A percentile compares a stretch with the other conserved stretches of the same genome.
These are phyloP conservation scores for Mustela lutreola DNA, from an alignment of 2,113 vertebrate genomes.

Conservation along the genomic window DNA sequence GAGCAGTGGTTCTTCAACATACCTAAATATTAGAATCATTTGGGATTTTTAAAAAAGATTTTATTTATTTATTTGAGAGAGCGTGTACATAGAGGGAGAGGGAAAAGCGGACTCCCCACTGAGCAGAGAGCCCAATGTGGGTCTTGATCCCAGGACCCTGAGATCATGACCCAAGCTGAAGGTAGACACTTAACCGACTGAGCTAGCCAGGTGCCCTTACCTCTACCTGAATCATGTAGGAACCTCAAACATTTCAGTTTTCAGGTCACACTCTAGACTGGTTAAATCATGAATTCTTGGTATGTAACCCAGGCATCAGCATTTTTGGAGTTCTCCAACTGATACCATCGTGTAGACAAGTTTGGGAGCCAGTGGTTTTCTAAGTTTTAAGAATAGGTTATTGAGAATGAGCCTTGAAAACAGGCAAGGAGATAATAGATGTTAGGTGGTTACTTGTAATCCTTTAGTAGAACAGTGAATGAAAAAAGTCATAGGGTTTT, in stretches of 20 bases:
- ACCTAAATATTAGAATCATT: not conserved
- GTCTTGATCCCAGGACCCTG: no score
- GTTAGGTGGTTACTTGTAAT: not conserved
- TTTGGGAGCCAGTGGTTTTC: not conserved
- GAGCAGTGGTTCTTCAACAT: not conserved
- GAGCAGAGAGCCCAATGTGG: no score
- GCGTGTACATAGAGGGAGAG: not conserved
- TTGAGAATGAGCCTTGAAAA: not conserved
- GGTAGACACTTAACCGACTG: no score
- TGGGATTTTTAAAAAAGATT: not conserved
- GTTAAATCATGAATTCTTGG: not conserved
- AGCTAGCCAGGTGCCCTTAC: not conserved
- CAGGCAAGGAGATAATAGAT: not conserved
- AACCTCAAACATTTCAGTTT: not conserved
- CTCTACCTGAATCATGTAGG: not conserved
- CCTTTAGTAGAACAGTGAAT: conserved; percentile 9
- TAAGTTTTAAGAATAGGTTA: conserved; percentile 4
- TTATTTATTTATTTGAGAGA: not conserved
- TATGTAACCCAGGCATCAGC: not conserved
- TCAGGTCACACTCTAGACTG: not conserved
- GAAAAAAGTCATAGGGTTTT: not conserved
- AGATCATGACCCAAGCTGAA: no score
- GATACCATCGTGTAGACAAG: not conserved
- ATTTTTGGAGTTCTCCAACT: not conserved
- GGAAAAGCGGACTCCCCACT: no score